Base-by-base conservation (phyloP, 2,113 vertebrate species). In the Origma solitaria region DNA sequence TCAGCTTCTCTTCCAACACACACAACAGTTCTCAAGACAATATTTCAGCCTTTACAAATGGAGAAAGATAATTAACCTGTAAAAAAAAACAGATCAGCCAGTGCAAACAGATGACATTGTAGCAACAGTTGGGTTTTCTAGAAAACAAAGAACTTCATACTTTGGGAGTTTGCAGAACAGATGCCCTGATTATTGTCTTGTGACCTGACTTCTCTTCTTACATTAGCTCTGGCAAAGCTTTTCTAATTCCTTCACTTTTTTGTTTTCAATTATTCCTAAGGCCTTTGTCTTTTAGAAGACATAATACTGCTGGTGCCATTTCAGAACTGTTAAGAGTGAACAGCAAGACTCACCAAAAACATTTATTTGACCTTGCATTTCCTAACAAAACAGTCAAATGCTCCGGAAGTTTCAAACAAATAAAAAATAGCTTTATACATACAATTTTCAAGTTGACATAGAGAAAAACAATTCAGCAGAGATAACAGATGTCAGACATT, bases 241-340 rank as follows among this genome's bases (percentile, higher is more conserved):
- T 69, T 69, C 40, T 68, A 44, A 75, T 50, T 86, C 47, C 47
- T 91, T 56, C 40, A 20, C 11, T 38, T 58, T 58, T 76, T 77
- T 73, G 28, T 62, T 92, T 68, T 54, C 22, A 75, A 11, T 87
- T 85, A 69, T 76, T 80, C 22, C 24, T 47, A 78, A 30, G 3
- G 33, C n/a, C 45, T 77, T 90, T 76, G n/a, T 65, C 37, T 65
- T 70, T 44, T 10, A 9, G 1, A 66, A 87, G 77, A 44, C 28
- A 4, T 22, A 53, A 81, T 21, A 68, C 44, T 62, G 31, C 18
- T 42, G 16, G n/a, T 65, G 50, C 49, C 0, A 0, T 42, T 58
- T 86, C 54, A 31, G 42, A 44, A 30, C 35, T 71, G 24, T 72
- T 69, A 69, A 75, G 6, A n/a, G 16, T 58, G n/a, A 58, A 56